These are phyloP conservation scores for Piscicola geometra DNA, from an alignment of 2,888 invertebrate species.

Conservation along the genomic window DNA sequence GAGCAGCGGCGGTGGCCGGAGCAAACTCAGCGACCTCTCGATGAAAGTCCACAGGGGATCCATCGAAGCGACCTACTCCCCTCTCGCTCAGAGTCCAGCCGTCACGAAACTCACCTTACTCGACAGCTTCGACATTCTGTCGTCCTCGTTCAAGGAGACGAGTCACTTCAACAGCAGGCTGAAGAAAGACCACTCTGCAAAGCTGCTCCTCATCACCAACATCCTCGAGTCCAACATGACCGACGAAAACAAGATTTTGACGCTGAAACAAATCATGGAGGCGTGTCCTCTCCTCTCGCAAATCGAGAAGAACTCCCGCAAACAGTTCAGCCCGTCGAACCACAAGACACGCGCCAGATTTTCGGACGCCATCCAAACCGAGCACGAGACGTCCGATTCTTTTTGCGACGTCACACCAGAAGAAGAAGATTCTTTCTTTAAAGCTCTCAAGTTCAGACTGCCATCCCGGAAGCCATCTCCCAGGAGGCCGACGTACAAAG, in stretches of 20 bases:
- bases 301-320: not conserved
- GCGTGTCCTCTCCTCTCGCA: not conserved
- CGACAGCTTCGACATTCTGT: slow-evolving; percentile 30
- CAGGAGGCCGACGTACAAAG: not conserved
- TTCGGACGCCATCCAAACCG: slow-evolving; percentile 2
- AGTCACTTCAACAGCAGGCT: not conserved
- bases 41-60: slow-evolving; percentile 29
- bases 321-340: not conserved
- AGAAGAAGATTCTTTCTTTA: slow-evolving; percentile 9
- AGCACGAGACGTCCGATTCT: slow-evolving; percentile 26
- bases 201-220: slow-evolving; percentile 15
- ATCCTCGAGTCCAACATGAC: slow-evolving; percentile 28
- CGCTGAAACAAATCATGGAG: not conserved
- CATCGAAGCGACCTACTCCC: not conserved
- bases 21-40: slow-evolving; percentile 18
- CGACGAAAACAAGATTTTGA: slow-evolving; percentile 26
- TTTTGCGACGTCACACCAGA: not conserved
- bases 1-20: not conserved
- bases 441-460: not conserved
- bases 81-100: slow-evolving; percentile 17
- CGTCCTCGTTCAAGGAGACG: not conserved
- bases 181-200: slow-evolving; percentile 18
- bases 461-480: not conserved
- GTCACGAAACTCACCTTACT: slow-evolving; percentile 16
- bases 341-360: slow-evolving; percentile 8